Percentiles rank a stretch among this genome's conserved stretches.
phyloP scores from a whole-genome alignment of 2,888 invertebrate genomes.

The Pseudococcus longispinus region DNA sequence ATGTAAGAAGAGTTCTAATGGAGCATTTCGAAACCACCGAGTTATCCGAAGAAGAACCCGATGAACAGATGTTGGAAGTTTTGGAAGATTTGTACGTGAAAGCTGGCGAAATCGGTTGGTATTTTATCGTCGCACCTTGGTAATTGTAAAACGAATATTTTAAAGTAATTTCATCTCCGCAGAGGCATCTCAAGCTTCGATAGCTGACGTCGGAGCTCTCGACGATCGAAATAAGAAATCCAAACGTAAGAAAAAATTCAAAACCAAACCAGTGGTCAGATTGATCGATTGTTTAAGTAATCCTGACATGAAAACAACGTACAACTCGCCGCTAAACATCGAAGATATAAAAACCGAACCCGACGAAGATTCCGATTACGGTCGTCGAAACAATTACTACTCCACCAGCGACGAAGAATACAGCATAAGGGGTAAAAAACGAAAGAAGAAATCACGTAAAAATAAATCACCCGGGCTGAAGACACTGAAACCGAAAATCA shows the following conservation, averaged over 20 bases:
- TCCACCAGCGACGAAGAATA: conserved; percentile 29
- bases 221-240: conserved; percentile 29
- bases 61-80: conserved; percentile 76
- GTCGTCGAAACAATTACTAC: background rate
- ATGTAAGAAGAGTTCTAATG: conserved; percentile 67
- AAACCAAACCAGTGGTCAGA: conserved; percentile 19
- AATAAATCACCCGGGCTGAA: background rate
- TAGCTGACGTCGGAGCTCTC: conserved; percentile 50
- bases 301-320: background rate
- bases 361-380: background rate
- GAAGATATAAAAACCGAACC: background rate
- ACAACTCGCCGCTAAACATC: background rate
- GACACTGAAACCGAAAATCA: background rate
- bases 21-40: conserved; percentile 61
- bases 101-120: conserved; percentile 76
- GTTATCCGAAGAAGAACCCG: conserved; percentile 63
- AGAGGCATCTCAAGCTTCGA: conserved; percentile 51
- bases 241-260: conserved; percentile 34
- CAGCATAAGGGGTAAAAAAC: background rate
- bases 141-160: background rate
- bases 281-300: background rate
- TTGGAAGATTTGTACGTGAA: conserved; percentile 82
- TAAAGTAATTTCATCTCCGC: conserved; percentile 1
- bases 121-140: background rate
- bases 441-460: background rate